These are phyloP conservation scores for Phaethornis superciliosus DNA, from an alignment of 2,113 vertebrate genomes.

Conservation along the genomic window DNA sequence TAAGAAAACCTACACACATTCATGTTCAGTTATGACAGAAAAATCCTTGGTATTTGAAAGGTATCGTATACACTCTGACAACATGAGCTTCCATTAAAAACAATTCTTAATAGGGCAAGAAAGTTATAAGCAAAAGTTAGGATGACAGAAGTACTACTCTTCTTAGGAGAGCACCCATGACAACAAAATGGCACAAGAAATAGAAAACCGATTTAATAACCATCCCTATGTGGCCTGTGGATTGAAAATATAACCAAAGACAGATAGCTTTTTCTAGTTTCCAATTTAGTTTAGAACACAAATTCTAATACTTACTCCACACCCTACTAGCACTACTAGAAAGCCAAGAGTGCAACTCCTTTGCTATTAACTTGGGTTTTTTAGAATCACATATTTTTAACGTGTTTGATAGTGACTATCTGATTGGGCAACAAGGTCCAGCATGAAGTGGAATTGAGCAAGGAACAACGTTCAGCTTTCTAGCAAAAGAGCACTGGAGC, in stretches of 20 bases:
- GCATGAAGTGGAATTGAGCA: neutral
- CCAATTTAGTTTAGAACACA: neutral
- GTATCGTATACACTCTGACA: neutral
- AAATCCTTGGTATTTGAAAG: neutral
- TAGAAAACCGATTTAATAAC: neutral
- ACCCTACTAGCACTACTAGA: neutral
- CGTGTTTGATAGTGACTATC: neutral
- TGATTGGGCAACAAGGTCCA: neutral
- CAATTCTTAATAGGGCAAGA: neutral
- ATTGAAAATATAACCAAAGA: neutral
- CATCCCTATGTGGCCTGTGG: neutral
- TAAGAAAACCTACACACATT: neutral
- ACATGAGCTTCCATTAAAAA: neutral
- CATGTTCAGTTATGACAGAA: neutral
- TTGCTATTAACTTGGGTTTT: neutral
- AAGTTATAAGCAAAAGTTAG: neutral
- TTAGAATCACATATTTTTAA: neutral
- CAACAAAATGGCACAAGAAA: neutral
- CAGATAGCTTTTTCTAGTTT: neutral
- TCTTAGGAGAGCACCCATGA: neutral
- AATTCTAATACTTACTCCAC: neutral
- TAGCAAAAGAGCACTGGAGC: neutral
- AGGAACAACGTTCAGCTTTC: neutral
- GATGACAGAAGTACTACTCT: neutral
- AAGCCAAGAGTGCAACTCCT: neutral